A percentile compares a stretch with the other conserved stretches of the same genome.
Evolutionary conservation across 2,113 vertebrate species (phyloP).

Genomic region (Dendrocopos noguchii): DNA sequence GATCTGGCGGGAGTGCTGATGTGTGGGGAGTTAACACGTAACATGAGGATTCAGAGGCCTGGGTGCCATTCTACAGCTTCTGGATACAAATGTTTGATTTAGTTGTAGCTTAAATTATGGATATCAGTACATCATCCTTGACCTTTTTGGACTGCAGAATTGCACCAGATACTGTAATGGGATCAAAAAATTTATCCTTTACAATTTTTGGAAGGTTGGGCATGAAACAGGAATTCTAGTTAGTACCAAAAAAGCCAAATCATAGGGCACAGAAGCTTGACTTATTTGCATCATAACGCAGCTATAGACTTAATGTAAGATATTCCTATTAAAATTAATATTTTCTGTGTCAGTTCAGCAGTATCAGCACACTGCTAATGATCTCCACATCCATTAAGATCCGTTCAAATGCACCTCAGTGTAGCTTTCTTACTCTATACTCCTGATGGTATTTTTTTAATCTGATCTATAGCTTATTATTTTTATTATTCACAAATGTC

Average conservation of each 20-base stretch:
- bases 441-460: constrained; percentile 35
- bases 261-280: not conserved
- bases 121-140: not conserved
- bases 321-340: constrained; percentile 69
- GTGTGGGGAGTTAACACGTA: not conserved
- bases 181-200: not conserved
- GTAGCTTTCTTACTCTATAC: not conserved
- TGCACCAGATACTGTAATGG: not conserved
- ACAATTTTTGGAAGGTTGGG: not conserved
- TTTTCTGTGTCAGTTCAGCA: constrained; percentile 38
- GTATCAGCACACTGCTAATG: constrained; percentile 62
- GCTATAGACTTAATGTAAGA: not conserved
- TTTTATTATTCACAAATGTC: constrained; percentile 70
- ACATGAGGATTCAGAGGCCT: not conserved
- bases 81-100: not conserved
- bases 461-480: constrained; percentile 50
- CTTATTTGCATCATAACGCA: not conserved
- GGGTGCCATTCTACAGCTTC: not conserved
- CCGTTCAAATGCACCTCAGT: constrained; percentile 52
- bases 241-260: not conserved
- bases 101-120: rapidly evolving
- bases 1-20: not conserved
- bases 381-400: constrained; percentile 58
- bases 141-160: not conserved
- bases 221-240: not conserved